A percentile compares a stretch with the other conserved stretches of the same genome.
Evolutionary conservation across 2,888 invertebrate genomes (phyloP).

Genomic region (Polymixis lichenea): DNA sequence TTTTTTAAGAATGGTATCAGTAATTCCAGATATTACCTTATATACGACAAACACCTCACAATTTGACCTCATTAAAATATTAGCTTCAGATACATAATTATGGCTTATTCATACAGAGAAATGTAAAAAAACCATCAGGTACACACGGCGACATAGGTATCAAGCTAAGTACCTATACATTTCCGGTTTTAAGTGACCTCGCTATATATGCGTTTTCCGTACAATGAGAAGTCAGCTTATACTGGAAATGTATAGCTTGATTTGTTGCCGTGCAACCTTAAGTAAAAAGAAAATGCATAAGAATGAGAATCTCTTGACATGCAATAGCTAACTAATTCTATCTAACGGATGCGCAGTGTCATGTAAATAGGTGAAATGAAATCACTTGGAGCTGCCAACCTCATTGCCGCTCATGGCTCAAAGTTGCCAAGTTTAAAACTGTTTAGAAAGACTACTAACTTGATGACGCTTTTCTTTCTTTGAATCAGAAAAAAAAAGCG

Average conservation of each 20-base stretch:
- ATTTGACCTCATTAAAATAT: no score
- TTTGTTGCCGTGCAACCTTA: not conserved
- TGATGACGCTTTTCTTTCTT: not conserved
- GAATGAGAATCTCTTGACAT: slow-evolving; percentile 11
- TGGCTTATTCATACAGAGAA: no score
- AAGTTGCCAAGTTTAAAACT: slow-evolving; percentile 39
- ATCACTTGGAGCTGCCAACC: slow-evolving; percentile 39
- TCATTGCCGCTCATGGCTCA: slow-evolving; percentile 7
- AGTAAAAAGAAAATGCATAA: slow-evolving; percentile 23
- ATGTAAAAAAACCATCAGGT: no score
- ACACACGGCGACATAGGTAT: no score
- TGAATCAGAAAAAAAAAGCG: not conserved
- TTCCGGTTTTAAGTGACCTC: no score
- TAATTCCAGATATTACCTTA: no score
- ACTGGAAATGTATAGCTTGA: not conserved
- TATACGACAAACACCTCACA: no score
- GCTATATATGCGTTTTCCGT: no score
- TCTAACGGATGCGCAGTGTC: slow-evolving; percentile 14
- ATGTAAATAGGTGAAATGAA: slow-evolving; percentile 50
- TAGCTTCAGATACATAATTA: no score
- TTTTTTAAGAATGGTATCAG: no score
- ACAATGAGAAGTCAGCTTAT: no score
- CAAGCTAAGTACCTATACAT: no score
- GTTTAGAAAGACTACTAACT: slow-evolving; percentile 20
- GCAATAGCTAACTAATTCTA: slow-evolving; percentile 24